Base-by-base conservation (phyloP, 2,888 invertebrate species). In the Pristionchus arcanus region DNA sequence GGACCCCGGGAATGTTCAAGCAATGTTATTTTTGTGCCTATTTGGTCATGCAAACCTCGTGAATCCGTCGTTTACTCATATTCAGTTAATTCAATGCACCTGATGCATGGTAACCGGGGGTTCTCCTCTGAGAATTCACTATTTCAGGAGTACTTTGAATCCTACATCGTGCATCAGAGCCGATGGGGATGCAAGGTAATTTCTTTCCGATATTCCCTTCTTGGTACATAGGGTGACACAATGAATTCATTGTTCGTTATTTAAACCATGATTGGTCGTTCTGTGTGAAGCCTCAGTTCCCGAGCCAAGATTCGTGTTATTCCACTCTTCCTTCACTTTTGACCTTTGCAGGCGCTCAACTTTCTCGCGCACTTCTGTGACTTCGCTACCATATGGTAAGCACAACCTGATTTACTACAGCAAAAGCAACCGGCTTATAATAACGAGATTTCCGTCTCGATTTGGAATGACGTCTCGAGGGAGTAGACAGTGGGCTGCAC, bases 361-460 rank as follows among this genome's bases (percentile, higher is more conserved):
- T 93, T 93, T 85, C 42, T 93, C 81, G 94, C 94, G 4, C 94
- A 94, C 89, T 93, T 93, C 84, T 94, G 94, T 90, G 94, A 94
- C 90, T 94, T 94, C 88, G 90, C 93, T 37, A 92, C 92, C 59
- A 94, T 94, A 31, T 94, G 94, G 94, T 81, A 53, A 81, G 81
- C 31, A 81, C 9, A 42, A 28, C 53, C n/a, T n/a, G 28, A n/a
- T 63, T 63, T 81, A 5, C 74, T 19, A 31, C 68, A 71, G 68
- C 68, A 28, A 31, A 31, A 34, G 68, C 68, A 71, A 42, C 5
- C 34, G 9, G 25, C 49, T 81, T 81, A 81, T 81, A 81, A 81
- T 49, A 42, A 81, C 81, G 49, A 81, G 81, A 74, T 74, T 74
- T 37, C 37, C n/a, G 21, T 63, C 63, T 25, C 25, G n/a, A 25